Conservation (phyloP, 2,797 vertebrate species). For the Buceros bicornis region DNA sequence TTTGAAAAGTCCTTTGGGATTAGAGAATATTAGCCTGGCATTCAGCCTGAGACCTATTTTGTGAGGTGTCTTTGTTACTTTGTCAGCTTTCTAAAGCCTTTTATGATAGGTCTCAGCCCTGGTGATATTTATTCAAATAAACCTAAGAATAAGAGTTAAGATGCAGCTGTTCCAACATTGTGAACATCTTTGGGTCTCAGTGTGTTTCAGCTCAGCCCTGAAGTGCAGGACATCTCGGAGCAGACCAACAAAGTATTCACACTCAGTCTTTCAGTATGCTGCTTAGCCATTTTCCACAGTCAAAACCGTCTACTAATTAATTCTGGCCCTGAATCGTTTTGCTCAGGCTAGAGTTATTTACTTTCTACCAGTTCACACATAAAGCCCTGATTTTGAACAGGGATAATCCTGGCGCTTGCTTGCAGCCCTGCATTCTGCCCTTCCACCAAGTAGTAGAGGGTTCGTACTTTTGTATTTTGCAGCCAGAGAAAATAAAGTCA, state of each 20-base stretch:
- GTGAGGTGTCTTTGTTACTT: slow-evolving; percentile 74
- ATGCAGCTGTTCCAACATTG: slow-evolving; percentile 76
- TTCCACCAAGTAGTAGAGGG: not conserved
- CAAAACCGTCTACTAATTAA: slow-evolving; percentile 7
- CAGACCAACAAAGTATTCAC: not conserved
- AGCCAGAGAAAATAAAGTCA: not conserved
- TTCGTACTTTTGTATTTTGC: not conserved
- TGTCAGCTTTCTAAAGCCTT: slow-evolving; percentile 74
- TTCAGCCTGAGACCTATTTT: slow-evolving; percentile 66
- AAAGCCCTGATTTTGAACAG: not conserved
- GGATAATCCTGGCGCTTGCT: not conserved
- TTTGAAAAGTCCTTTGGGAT: slow-evolving; percentile 75
- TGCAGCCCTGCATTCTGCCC: not conserved
- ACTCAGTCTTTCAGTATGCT: not conserved
- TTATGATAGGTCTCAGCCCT: slow-evolving; percentile 71
- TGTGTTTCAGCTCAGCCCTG: not conserved
- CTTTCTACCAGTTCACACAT: not conserved
- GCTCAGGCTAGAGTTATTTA: slow-evolving; percentile 17
- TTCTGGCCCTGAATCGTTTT: not conserved
- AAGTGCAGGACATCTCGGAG: not conserved
- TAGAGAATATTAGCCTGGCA: slow-evolving; percentile 70
- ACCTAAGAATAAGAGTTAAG: slow-evolving; percentile 59
- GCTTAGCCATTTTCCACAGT: slow-evolving; percentile 15
- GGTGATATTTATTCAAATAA: slow-evolving; percentile 74
- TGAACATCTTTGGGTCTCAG: slow-evolving; percentile 29